phyloP scores from a whole-genome alignment of 2,888 invertebrate genomes.

The Heliconius charithonia region DNA sequence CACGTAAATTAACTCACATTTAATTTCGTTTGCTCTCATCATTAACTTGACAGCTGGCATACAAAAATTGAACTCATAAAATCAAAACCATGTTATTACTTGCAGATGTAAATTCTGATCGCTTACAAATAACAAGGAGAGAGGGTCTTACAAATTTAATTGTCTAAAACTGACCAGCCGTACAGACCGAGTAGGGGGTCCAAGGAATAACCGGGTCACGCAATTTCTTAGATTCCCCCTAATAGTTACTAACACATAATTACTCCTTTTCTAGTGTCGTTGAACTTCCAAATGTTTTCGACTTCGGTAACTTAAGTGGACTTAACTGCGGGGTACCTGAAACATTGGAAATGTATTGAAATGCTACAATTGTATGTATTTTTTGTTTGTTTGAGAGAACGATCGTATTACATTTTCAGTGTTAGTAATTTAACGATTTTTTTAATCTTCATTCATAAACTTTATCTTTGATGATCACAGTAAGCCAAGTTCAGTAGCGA shows the following conservation, averaged over 20 bases:
- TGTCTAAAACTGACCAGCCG: slow-evolving; percentile 82
- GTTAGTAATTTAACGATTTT: background rate
- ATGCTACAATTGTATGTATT: slow-evolving; percentile 48
- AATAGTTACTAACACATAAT: slow-evolving; percentile 65
- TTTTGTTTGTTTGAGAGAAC: background rate
- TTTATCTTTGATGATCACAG: no score
- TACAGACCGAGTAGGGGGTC: slow-evolving; percentile 70
- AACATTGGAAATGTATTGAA: slow-evolving; percentile 47
- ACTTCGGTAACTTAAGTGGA: slow-evolving; percentile 73
- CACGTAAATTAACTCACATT: background rate
- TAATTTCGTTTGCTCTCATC: background rate
- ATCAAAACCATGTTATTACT: slow-evolving; percentile 48
- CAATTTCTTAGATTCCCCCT: slow-evolving; percentile 73
- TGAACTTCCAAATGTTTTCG: slow-evolving; percentile 72
- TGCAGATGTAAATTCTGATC: slow-evolving; percentile 58
- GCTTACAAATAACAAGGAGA: slow-evolving; percentile 63
- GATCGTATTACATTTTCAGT: slow-evolving; percentile 2
- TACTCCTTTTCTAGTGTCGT: slow-evolving; percentile 76
- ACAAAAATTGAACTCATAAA: slow-evolving; percentile 39
- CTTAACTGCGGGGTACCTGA: slow-evolving; percentile 69
- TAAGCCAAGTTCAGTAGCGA: background rate
- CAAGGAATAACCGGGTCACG: slow-evolving; percentile 74
- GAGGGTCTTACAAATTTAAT: slow-evolving; percentile 67
- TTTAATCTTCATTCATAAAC: background rate
- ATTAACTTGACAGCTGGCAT: slow-evolving; percentile 36